Percentiles rank a stretch among this genome's conserved stretches.
These are phyloP conservation scores for Schizopygopsis malacanthus DNA, from an alignment of 2,797 vertebrate genomes.

Conservation along the genomic window DNA sequence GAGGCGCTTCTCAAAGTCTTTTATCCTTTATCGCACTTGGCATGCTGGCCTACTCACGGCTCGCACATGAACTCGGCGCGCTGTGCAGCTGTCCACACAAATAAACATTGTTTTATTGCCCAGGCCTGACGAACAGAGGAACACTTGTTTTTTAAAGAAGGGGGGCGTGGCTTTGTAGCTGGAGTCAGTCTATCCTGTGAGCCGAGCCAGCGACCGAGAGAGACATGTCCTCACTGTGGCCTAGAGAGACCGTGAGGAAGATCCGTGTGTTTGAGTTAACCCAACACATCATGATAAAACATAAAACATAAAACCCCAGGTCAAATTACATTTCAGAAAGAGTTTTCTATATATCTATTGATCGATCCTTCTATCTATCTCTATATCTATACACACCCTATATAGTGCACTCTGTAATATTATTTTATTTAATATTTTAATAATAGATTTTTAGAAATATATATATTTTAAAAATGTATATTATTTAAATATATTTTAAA, in stretches of 20 bases:
- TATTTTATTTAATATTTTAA: too few species aligned
- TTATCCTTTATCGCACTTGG: constrained; percentile 37
- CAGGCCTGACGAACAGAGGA: constrained; percentile 53
- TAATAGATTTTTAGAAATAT: too few species aligned
- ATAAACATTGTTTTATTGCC: constrained; percentile 65
- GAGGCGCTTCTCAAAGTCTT: constrained; percentile 13
- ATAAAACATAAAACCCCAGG: too few species aligned
- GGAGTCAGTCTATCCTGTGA: constrained; percentile 27
- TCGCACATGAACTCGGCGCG: constrained; percentile 26
- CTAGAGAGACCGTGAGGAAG: background rate
- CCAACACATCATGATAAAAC: background rate
- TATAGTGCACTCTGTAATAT: too few species aligned
- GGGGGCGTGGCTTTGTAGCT: constrained; percentile 12
- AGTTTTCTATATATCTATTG: too few species aligned
- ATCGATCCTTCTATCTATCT: too few species aligned
- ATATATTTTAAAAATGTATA: too few species aligned
- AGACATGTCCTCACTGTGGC: background rate
- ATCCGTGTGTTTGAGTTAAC: constrained; percentile 12
- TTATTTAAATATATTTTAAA: too few species aligned
- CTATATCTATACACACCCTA: too few species aligned
- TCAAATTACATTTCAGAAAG: background rate
- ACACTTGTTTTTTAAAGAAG: constrained; percentile 53
- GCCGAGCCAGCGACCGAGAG: background rate
- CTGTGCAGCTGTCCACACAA: constrained; percentile 67
- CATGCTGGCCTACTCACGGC: constrained; percentile 17